Percentiles rank a stretch among this genome's conserved stretches.
Evolutionary conservation across 2,113 vertebrate genomes (phyloP).

Genomic region (Xyliphius kryptos): DNA sequence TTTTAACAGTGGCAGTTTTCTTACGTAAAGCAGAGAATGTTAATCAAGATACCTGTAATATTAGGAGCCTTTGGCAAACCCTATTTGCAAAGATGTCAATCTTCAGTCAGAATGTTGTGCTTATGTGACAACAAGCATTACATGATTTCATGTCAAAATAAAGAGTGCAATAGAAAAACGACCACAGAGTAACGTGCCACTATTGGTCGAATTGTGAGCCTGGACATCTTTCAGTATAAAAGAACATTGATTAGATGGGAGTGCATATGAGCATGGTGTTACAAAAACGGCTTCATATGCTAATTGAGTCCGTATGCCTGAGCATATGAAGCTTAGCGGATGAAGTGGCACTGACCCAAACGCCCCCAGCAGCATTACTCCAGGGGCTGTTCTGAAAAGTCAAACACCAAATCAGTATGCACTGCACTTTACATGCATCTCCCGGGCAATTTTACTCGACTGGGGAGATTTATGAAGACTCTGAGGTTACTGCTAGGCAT

Average conservation of each 20-base stretch:
- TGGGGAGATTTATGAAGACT: slow-evolving; percentile 47
- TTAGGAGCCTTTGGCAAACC: slow-evolving; percentile 3
- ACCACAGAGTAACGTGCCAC: slow-evolving; percentile 14
- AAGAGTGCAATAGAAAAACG: slow-evolving; percentile 14
- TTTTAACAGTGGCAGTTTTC: too few relatives aligned
- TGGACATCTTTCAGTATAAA: slow-evolving; percentile 56
- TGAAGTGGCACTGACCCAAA: slow-evolving; percentile 42
- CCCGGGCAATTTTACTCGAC: slow-evolving; percentile 39
- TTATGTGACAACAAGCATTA: slow-evolving; percentile 34
- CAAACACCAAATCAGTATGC: slow-evolving; percentile 40
- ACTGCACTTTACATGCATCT: slow-evolving; percentile 30
- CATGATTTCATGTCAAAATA: slow-evolving; percentile 17
- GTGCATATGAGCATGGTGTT: slow-evolving; percentile 46
- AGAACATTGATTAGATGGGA: slow-evolving; percentile 44
- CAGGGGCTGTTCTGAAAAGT: slow-evolving; percentile 21
- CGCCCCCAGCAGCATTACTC: slow-evolving; percentile 24
- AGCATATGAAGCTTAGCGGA: slow-evolving; percentile 16
- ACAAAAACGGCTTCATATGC: slow-evolving; percentile 46
- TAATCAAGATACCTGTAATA: slow-evolving; percentile 23
- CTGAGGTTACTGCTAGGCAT: slow-evolving; percentile 37
- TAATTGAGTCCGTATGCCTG: slow-evolving; percentile 54
- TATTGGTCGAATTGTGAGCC: slow-evolving; percentile 33
- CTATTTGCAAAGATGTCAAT: slow-evolving; percentile 15
- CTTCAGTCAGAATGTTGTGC: slow-evolving; percentile 1
- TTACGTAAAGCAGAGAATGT: too few relatives aligned